phyloP scores from a whole-genome alignment of 2,113 vertebrate genomes.

The Cromileptes altivelis region DNA sequence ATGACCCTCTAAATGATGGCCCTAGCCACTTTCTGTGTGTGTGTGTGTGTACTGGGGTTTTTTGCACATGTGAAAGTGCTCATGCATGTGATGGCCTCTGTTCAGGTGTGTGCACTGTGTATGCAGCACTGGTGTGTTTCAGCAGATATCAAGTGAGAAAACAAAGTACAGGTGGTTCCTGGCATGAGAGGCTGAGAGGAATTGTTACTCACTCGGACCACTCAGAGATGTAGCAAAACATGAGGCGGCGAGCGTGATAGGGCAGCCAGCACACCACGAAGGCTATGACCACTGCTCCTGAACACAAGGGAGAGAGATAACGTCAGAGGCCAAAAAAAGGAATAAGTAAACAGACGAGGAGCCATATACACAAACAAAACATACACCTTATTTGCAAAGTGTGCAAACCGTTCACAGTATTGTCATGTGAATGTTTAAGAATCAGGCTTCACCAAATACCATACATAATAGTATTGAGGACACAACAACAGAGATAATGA shows the following conservation, averaged over 20 bases:
- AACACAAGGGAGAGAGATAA: neutral
- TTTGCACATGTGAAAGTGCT: neutral
- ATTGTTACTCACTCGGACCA: conserved; percentile 93
- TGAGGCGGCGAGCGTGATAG: conserved; percentile 93
- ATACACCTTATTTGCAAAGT: neutral
- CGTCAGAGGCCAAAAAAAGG: neutral
- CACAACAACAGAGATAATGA: too few species aligned
- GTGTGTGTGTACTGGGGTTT: neutral
- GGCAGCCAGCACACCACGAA: conserved; percentile 98
- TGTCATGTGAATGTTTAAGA: neutral
- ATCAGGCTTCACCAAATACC: neutral
- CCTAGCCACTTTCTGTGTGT: neutral
- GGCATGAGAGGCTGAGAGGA: neutral
- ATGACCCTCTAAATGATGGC: conserved; percentile 31
- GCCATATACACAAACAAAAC: neutral
- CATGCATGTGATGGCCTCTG: neutral
- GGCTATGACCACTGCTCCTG: conserved; percentile 95
- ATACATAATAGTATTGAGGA: neutral
- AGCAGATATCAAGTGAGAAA: conserved; percentile 1
- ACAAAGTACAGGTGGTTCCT: neutral
- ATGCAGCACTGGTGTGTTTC: neutral
- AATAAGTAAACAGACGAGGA: neutral
- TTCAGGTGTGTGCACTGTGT: neutral
- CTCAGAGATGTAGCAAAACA: conserved; percentile 94
- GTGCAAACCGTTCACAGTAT: neutral